A percentile compares a stretch with the other conserved stretches of the same genome.
phyloP scores from a whole-genome alignment of 2,113 vertebrate species.

The Sylvilagus bachmani region DNA sequence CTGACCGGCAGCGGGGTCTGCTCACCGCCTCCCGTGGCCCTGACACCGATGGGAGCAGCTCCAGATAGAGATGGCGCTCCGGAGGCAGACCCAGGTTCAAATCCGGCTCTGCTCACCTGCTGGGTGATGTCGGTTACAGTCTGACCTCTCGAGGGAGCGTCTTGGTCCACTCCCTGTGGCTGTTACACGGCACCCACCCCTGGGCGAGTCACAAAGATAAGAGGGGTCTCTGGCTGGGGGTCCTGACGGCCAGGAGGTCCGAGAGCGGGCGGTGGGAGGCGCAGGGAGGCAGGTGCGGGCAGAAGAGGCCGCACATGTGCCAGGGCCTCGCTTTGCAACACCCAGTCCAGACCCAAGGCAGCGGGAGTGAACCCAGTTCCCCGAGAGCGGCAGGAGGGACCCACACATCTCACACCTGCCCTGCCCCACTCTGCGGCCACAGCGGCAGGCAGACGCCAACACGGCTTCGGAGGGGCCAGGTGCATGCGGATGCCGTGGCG shows the following conservation, averaged over 20 bases:
- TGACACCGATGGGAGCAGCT: not conserved
- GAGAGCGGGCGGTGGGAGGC: not conserved
- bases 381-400: not conserved
- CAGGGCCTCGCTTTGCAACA: not conserved
- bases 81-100: not conserved
- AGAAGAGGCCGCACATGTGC: not conserved
- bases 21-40: rapidly evolving
- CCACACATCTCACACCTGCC: no score
- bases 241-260: not conserved
- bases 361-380: not conserved
- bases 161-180: not conserved
- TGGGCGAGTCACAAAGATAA: not conserved
- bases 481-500: not conserved
- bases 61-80: not conserved
- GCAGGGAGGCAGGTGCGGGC: not conserved
- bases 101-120: not conserved
- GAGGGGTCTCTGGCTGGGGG: not conserved
- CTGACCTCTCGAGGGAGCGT: not conserved
- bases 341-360: not conserved
- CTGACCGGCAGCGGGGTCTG: not conserved
- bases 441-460: not conserved
- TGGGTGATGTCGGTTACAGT: not conserved
- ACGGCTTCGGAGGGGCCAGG: not conserved
- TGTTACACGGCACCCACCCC: not conserved
- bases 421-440: not conserved